Base-by-base conservation (phyloP, 2,113 vertebrate species). In the Pterophyllum scalare region DNA sequence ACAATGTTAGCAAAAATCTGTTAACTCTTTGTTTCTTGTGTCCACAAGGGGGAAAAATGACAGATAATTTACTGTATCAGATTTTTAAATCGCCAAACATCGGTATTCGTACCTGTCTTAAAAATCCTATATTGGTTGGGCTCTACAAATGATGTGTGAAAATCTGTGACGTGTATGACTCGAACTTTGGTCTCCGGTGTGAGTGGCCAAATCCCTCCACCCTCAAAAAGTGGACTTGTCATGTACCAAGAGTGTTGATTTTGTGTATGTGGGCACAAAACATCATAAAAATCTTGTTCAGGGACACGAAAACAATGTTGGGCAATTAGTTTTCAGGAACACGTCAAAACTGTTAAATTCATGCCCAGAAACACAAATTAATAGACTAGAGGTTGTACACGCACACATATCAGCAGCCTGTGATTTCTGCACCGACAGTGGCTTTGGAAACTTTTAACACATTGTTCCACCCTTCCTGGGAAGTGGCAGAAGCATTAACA, bases 41-140 rank as follows among this genome's bases (percentile, higher is more conserved):
- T 46, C 17, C 26, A 5, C 11, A 46, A 46, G 8, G 1, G 10
- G 35, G 6, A 22, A 43, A 43, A 28, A 28, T 4, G 28, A 3
- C 28, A 1, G 28, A 65, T 38, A 10, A 9, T 9, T 43, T 38
- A 9, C 0, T 11, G 11, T 17, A 46, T 67, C 38, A 3, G 40
- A 0, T 28, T 28, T 28, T 67, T 46, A 46, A 46, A 26, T 46
- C 26, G 26, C 0, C 46, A 28, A 67, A 67, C 6, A 7, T 40
- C 38, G 10, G 38, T 40, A 11, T 46, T 15, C 26, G 22, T 19
- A 12, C 26, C 14, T 0, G 22, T 46, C 64, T 19, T 26, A 67
- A 46, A 46, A 67, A 46, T 26, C 38, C 64, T 46, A 15, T 40
- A 46, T 26, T 67, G 38, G 38, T 19, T 28, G 64, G 22, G 8